Base-by-base conservation (phyloP, 2,888 invertebrate species). In the Sesia apiformis region DNA sequence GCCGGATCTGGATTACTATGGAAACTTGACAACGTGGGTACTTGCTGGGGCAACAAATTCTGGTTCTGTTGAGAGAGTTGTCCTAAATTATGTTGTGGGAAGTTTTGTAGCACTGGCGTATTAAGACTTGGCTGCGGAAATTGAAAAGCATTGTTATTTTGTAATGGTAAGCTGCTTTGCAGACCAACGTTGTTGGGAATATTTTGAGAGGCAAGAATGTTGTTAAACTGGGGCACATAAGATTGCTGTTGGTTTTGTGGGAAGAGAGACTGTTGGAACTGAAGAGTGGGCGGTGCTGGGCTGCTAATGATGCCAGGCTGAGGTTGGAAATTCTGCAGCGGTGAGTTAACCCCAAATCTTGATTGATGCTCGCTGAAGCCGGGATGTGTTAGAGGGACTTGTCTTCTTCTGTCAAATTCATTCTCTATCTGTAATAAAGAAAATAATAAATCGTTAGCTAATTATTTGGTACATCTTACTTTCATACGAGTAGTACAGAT, bases 321-420 rank as follows among this genome's bases (percentile, higher is more conserved):
- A 49, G 70, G 66, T 57, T 82, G 86, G 66, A 84, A 88, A 60
- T 68, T 81, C 65, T 86, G 88, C 4, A 89, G 72, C 2, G 85
- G 85, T 4, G 87, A 84, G 59, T 63, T 85, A 53, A 87, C 65
- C 43, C 88, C 89, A 61, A 88, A 89, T 77, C 89, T 81, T 49
- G 87, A 84, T 63, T 87, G 88, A 59, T 89, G 88, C 60, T 89
- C 88, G 59, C 63, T 85, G 70, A 88, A 87, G 49, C 85, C 86
- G 49, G 84, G 71, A 56, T 84, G 86, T 55, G 81, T 81, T 61
- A 81, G 64, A 39, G 77, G 63, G 43, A 81, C 74, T 62, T 86
- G 86, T 72, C 88, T 79, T 78, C 79, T 82, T 77, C 86, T 79
- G 62, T 89, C 89, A 73, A 76, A 89, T 63, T 89, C 88, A 83